Evolutionary conservation across 2,888 invertebrate genomes (phyloP).

Genomic region (Yponomeuta sedellus): DNA sequence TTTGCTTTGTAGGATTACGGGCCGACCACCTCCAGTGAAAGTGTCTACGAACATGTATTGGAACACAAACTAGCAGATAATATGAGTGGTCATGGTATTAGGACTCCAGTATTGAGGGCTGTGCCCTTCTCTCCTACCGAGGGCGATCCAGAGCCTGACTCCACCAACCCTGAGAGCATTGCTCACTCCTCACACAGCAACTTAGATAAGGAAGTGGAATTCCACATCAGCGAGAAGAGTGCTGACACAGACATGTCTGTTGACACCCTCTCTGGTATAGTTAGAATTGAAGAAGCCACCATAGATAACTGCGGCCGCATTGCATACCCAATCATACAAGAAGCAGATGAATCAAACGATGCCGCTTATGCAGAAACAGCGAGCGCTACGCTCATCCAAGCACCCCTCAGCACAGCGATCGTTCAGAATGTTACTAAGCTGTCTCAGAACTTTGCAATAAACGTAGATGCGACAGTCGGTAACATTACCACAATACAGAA

Average conservation of each 20-base stretch:
- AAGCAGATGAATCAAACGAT: conserved; percentile 59
- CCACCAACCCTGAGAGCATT: conserved; percentile 66
- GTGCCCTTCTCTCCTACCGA: conserved; percentile 54
- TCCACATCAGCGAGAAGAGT: conserved; percentile 57
- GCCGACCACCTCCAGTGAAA: conserved; percentile 75
- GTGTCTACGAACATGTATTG: conserved; percentile 63
- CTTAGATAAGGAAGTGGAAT: conserved; percentile 62
- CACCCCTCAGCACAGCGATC: conserved; percentile 61
- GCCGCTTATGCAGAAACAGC: conserved; percentile 59
- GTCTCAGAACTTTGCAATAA: conserved; percentile 68
- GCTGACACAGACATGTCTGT: conserved; percentile 61
- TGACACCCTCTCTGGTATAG: conserved; percentile 59
- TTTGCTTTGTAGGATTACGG: conserved; percentile 64
- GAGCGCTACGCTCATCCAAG: conserved; percentile 55
- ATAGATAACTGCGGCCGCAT: conserved; percentile 59
- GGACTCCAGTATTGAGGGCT: conserved; percentile 64
- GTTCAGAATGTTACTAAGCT: conserved; percentile 68
- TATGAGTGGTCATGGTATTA: conserved; percentile 60
- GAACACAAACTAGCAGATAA: conserved; percentile 67
- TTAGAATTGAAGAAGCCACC: conserved; percentile 58
- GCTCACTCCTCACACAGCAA: conserved; percentile 56
- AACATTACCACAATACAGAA: conserved; percentile 68
- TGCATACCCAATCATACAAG: conserved; percentile 61
- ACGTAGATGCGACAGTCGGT: conserved; percentile 65
- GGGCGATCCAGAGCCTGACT: conserved; percentile 66